Evolutionary conservation across 2,888 invertebrate species (phyloP), one percentile per base, ranked within the genome.

Genomic region (Aethes cnicana): DNA sequence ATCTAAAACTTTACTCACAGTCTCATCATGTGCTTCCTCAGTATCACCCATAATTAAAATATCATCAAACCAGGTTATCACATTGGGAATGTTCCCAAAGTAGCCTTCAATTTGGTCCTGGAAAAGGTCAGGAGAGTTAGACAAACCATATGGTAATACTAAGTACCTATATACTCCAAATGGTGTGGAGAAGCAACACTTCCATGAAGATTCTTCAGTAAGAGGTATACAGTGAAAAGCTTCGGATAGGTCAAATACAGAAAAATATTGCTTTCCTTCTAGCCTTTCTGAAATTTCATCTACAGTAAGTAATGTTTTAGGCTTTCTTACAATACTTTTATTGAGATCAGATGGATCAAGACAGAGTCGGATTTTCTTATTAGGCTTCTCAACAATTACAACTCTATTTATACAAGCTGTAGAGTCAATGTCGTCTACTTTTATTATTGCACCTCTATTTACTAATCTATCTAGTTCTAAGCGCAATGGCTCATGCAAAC

Each of bases 21-120:
- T 25, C 7, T 20, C 23, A 49, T 53, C 35, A 47, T 55, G 53
- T 8, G 18, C 20, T n/a, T 36, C 9, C 18, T 35, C 43, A 21
- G 25, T 23, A 2, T 30, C 23, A 8, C 43, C 54, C 48, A 48
- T 48, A 7, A 48, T 37, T 9, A 54, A 18, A 3, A 48, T 25
- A 32, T 54, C 54, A 14, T 39, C 54, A 48, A 32, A 25, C 48
- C 53, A 47, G 2, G n/a, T 18, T n/a, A 49, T 26, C 6, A 49
- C 49, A 49, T 49, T 49, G 7, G 33, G 44, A n/a, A 49, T 44
- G 25, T 54, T 16, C 11, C 35, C 17, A 37, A 37, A 37, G 23
- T 23, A 37, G 23, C 16, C 25, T 16, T 39, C 39, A 25, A 39
- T 39, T 39, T 39, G 25, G 37, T 39, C 25, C 39, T 39, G 39